A percentile compares a stretch with the other conserved stretches of the same genome.
phyloP scores from a whole-genome alignment of 2,888 invertebrate genomes.

The Phengaris alcon region DNA sequence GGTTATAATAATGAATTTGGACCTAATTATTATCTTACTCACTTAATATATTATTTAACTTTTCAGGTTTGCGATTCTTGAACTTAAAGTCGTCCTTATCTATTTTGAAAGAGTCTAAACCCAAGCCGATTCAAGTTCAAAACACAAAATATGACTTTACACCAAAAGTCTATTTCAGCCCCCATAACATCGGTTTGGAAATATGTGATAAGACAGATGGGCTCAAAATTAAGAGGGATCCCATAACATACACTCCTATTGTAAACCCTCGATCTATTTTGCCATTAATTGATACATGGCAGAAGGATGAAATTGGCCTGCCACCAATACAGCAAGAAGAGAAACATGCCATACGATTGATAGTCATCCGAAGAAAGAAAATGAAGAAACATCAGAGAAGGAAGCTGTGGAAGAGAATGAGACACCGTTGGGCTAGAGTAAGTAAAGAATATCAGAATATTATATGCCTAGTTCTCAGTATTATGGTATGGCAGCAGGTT shows the following conservation, averaged over 20 bases:
- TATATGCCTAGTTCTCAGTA: too few species aligned
- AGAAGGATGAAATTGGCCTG: constrained; percentile 71
- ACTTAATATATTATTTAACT: constrained; percentile 27
- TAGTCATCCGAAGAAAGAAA: constrained; percentile 88
- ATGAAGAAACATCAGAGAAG: constrained; percentile 92
- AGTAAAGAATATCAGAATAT: constrained; percentile 37
- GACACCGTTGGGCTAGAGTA: constrained; percentile 85
- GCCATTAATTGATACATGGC: constrained; percentile 61
- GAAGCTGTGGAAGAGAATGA: constrained; percentile 89
- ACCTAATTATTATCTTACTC: constrained; percentile 29
- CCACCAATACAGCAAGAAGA: constrained; percentile 72
- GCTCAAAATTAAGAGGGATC: constrained; percentile 56
- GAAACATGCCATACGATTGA: constrained; percentile 85
- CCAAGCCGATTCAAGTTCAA: constrained; percentile 39
- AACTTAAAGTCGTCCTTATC: constrained; percentile 61
- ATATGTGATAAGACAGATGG: constrained; percentile 51
- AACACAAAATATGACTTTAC: constrained; percentile 44
- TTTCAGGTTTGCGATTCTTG: constrained; percentile 63
- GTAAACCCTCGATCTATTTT: constrained; percentile 68
- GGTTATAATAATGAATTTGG: constrained; percentile 48
- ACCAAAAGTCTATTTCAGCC: constrained; percentile 53
- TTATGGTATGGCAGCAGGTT: too few species aligned
- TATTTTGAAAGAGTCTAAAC: constrained; percentile 55
- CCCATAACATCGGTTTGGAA: constrained; percentile 58
- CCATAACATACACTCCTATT: constrained; percentile 64